These are phyloP conservation scores for Embidobia sp. DNA, from an alignment of 2,888 invertebrate species.

Conservation along the genomic window DNA sequence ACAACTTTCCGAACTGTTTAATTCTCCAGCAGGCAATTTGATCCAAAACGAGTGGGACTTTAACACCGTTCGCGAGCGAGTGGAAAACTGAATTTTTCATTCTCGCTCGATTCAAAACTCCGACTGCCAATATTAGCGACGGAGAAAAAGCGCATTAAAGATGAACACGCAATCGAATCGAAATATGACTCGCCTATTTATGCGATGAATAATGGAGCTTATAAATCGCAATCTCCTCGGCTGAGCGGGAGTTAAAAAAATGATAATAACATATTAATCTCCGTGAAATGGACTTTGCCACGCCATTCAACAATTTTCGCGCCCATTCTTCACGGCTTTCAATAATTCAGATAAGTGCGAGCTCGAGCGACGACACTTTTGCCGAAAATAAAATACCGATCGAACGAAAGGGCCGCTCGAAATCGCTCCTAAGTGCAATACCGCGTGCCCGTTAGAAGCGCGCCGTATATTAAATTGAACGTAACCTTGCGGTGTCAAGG, in stretches of 20 bases:
- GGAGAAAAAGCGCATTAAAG: too few species aligned
- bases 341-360: conserved; percentile 41
- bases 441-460: conserved; percentile 41
- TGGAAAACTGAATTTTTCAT: too few species aligned
- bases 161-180: too few species aligned
- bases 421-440: conserved; percentile 50
- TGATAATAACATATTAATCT: conserved; percentile 12
- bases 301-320: conserved; percentile 4
- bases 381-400: conserved; percentile 44
- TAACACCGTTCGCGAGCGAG: too few species aligned
- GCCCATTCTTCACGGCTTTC: conserved; percentile 15
- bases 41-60: too few species aligned
- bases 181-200: too few species aligned
- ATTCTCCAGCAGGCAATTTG: too few species aligned
- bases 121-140: too few species aligned
- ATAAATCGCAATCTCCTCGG: background rate
- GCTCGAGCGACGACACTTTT: conserved; percentile 16
- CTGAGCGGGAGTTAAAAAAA: background rate
- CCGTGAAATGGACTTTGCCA: conserved; percentile 15
- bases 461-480: conserved; percentile 52
- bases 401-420: conserved; percentile 14
- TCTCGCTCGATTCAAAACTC: too few species aligned
- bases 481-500: conserved; percentile 53
- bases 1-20: too few species aligned
- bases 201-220: too few species aligned